Evolutionary conservation across 2,797 vertebrate species (phyloP).

Genomic region (Toxotes lorentzi): DNA sequence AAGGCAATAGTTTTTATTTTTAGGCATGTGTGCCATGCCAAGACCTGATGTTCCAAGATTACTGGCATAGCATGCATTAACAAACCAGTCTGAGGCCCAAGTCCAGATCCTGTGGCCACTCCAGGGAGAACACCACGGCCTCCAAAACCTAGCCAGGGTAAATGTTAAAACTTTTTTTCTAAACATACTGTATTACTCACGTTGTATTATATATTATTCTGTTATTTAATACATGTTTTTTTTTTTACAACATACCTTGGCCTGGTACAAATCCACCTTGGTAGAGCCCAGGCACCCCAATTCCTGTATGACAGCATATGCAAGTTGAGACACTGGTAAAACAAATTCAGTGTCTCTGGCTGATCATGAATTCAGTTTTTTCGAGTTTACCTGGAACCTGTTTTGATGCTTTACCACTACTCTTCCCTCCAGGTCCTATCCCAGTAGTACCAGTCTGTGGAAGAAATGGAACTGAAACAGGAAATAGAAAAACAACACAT

Average conservation of each 20-base stretch:
- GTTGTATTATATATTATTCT: not conserved
- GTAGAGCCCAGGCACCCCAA: constrained; percentile 92
- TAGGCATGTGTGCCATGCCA: not conserved
- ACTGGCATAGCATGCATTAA: constrained; percentile 8
- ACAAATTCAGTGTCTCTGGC: constrained; percentile 12
- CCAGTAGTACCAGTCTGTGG: constrained; percentile 74
- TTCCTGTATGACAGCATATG: constrained; percentile 80
- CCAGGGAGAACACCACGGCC: constrained; percentile 92
- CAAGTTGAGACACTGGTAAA: not conserved
- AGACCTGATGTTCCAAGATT: constrained; percentile 6
- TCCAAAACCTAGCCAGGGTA: constrained; percentile 78
- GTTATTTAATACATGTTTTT: not conserved
- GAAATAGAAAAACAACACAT: not conserved
- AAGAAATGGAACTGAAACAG: constrained; percentile 59
- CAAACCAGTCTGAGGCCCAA: constrained; percentile 92
- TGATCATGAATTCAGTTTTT: not conserved
- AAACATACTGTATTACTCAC: not conserved
- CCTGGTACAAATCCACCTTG: constrained; percentile 93
- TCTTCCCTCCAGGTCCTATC: constrained; percentile 71
- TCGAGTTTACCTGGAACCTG: constrained; percentile 79
- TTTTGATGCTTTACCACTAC: constrained; percentile 75
- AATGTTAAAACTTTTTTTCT: not conserved
- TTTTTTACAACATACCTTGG: constrained; percentile 82
- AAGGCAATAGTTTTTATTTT: constrained; percentile 25
- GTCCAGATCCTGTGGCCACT: constrained; percentile 91